Evolutionary conservation across 2,888 invertebrate species (phyloP), one percentile per base, ranked within the genome.

Genomic region (Julus scanicus): DNA sequence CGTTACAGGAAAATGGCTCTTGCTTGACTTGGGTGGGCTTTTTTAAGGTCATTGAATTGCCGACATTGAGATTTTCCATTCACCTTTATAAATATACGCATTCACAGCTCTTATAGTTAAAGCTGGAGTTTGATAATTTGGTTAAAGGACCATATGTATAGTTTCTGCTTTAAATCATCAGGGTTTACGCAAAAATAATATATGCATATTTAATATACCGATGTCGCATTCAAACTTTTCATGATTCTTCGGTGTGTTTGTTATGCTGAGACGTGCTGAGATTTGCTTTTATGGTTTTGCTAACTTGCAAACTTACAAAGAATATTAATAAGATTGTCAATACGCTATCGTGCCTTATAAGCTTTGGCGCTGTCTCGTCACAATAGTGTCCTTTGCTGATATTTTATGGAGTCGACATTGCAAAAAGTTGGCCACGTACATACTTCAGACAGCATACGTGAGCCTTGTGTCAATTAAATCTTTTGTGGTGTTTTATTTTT

Each of bases 281-380:
- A 17, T 20, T n/a, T 15, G 63, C 63, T 71, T 71, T 71, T 71
- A 71, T 71, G 9, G 71, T n/a, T 71, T 71, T 71, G 29, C 71
- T 13, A 20, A 29, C 13, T 29, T 71, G 71, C 71, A 29, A 29
- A 71, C 71, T 2, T n/a, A 71, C 71, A 9, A 11, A 29, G 71
- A 71, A 71, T 71, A 71, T 71, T 9, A 29, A 71, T 20, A 11
- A n/a, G 29, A 71, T 29, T 71, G 71, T 71, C 71, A 29, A 71
- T 71, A 71, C 6, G n/a, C 29, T 63, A 20, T 71, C 71, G 20
- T n/a, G 71, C 4, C 3, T 29, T 29, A 29, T 29, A 49, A 49
- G 49, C 71, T 71, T 29, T 71, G 29, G n/a, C 8, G 29, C 71
- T 71, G 71, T 29, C 20, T 11, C n/a, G 29, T 29, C 2, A 5